A percentile compares a stretch with the other conserved stretches of the same genome.
Conservation (phyloP, 1,140 invertebrate genomes). For the Physella acuta region DNA sequence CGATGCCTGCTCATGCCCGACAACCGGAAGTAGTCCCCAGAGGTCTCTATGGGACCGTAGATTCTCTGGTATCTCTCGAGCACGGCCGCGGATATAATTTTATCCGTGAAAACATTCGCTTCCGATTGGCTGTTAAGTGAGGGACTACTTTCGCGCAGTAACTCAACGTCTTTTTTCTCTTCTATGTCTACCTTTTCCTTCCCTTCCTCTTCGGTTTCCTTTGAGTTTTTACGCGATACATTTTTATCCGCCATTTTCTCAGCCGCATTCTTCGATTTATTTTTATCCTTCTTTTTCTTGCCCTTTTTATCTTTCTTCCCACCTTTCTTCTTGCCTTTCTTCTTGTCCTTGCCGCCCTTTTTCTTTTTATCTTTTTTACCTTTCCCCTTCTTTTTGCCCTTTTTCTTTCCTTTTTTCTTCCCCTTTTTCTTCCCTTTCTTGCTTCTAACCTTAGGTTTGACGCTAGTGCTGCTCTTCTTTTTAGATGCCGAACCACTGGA, state of each 20-base stretch:
- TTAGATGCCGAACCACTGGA: too few relatives aligned
- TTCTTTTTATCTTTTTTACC: conserved; percentile 2
- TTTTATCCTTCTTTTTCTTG: conserved; percentile 4
- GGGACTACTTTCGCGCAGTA: too few relatives aligned
- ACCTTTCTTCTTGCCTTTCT: not conserved
- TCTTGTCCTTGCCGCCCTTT: not conserved
- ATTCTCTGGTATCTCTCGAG: not conserved
- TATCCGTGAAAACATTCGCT: too few relatives aligned
- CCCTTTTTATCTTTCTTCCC: not conserved
- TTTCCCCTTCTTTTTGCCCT: not conserved
- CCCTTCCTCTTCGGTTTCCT: too few relatives aligned
- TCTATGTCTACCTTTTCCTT: too few relatives aligned
- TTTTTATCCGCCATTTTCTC: not conserved
- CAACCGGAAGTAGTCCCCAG: too few relatives aligned
- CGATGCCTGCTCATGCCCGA: too few relatives aligned
- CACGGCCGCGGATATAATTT: not conserved
- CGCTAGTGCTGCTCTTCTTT: not conserved
- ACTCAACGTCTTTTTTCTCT: too few relatives aligned
- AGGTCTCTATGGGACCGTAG: too few relatives aligned
- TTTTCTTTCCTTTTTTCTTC: conserved; percentile 4
- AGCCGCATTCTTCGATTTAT: conserved; percentile 9
- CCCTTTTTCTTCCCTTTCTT: not conserved
- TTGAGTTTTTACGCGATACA: not conserved
- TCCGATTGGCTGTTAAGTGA: too few relatives aligned
- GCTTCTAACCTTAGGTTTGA: not conserved